These are phyloP conservation scores for Leucozona laternaria DNA, from an alignment of 2,888 invertebrate genomes.

Conservation along the genomic window DNA sequence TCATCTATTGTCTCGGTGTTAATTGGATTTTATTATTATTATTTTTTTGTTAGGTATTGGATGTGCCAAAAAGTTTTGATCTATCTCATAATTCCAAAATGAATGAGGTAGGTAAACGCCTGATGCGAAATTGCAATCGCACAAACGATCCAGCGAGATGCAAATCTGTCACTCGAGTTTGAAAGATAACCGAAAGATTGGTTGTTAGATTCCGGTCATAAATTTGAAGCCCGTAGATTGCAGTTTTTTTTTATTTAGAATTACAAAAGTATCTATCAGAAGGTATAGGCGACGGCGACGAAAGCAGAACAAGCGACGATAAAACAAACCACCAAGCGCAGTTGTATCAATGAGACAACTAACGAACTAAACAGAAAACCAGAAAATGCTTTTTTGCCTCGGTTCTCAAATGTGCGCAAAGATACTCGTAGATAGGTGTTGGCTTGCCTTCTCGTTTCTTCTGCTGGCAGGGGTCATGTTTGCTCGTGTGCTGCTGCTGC, in stretches of 20 bases:
- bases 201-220: conserved; percentile 58
- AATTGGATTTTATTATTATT: conserved; percentile 64
- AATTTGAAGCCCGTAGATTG: conserved; percentile 61
- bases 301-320: conserved; percentile 71
- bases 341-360: conserved; percentile 76
- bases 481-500: conserved; percentile 38
- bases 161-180: conserved; percentile 61
- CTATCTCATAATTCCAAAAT: not conserved
- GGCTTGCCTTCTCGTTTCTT: conserved; percentile 58
- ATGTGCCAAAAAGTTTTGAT: conserved; percentile 46
- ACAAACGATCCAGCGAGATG: conserved; percentile 40
- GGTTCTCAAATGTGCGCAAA: conserved; percentile 69
- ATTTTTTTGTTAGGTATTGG: conserved; percentile 20
- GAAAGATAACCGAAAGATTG: conserved; percentile 55
- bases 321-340: conserved; percentile 73
- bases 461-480: conserved; percentile 46
- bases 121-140: not conserved
- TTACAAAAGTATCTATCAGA: conserved; percentile 30
- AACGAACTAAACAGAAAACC: conserved; percentile 74
- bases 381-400: conserved; percentile 71
- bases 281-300: conserved; percentile 63
- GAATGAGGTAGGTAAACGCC: not conserved
- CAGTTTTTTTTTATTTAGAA: conserved; percentile 53
- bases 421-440: conserved; percentile 68
- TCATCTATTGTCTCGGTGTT: conserved; percentile 63